These are phyloP conservation scores for Phoebastria nigripes DNA, from an alignment of 2,797 vertebrate genomes.

Conservation along the genomic window DNA sequence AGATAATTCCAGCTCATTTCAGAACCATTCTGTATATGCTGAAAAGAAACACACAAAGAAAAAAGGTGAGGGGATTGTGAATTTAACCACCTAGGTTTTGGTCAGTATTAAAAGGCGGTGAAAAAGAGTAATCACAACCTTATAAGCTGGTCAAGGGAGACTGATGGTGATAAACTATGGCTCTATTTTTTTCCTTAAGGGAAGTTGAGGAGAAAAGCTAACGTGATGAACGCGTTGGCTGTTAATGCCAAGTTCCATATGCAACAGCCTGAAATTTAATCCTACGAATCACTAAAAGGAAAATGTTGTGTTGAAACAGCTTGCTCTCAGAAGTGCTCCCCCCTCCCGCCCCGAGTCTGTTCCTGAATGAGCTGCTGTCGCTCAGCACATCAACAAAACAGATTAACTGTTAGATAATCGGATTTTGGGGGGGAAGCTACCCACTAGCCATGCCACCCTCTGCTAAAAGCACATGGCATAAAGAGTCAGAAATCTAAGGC, in stretches of 20 bases:
- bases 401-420: slow-evolving; percentile 60
- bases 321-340: not conserved
- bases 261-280: slow-evolving; percentile 48
- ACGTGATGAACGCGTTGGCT: not conserved
- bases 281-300: not conserved
- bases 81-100: not conserved
- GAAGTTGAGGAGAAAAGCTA: not conserved
- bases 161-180: not conserved
- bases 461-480: slow-evolving; percentile 13
- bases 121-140: not conserved
- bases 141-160: not conserved
- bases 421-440: not conserved
- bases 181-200: not conserved
- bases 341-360: not conserved
- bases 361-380: slow-evolving; percentile 21
- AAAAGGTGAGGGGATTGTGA: not conserved
- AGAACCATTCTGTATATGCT: not conserved
- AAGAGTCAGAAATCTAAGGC: not conserved
- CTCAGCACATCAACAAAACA: slow-evolving; percentile 36
- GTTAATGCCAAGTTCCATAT: slow-evolving; percentile 1
- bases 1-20: not conserved
- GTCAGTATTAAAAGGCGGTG: not conserved
- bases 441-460: not conserved
- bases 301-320: slow-evolving; percentile 29
- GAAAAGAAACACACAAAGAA: not conserved